Evolutionary conservation across 2,113 vertebrate species (phyloP), one percentile per base, ranked within the genome.

Genomic region (Leuciscus idus): DNA sequence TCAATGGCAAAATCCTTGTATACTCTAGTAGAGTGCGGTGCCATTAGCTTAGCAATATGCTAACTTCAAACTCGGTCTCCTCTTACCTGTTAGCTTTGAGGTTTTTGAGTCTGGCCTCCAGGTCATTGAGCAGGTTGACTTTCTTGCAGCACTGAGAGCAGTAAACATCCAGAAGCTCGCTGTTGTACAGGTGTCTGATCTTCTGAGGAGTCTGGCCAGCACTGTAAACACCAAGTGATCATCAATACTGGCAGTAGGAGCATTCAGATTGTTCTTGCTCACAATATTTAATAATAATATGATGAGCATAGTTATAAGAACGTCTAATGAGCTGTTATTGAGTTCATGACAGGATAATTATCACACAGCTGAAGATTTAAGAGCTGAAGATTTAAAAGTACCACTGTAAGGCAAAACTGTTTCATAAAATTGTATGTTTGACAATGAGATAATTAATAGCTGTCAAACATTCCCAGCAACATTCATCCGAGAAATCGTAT

Each of bases 71-170:
- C 48, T 77, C 68, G 4, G 68, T 39, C 8, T 17, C 13, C n/a
- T 19, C 87, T 92, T 91, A 97, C 97, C 97, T 97, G 92, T 96
- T 97, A 91, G 95, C 96, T 91, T 96, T 96, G 57, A 97, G 94
- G 92, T 95, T 97, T 91, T 94, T 97, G 85, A 97, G 95, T 61
- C 97, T 93, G 84, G 96, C 96, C 92, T 97, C 97, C 92, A 97
- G 89, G 93, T 97, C 96, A 62, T 96, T 97, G 59, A 97, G 95
- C 75, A 97, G 93, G 88, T 96, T 97, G 90, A 97, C 96, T 89
- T 97, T 97, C 93, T 96, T 97, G 90, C 95, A 96, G 96, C 97
- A 97, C 90, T 97, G 97, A 26, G 96, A 95, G 90, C 97, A 97
- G 92, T 97, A 97, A 26, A 97, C 95, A 84, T 97, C 96, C 90